Evolutionary conservation across 2,888 invertebrate genomes (phyloP).

Genomic region (Diadegma fenestrale): DNA sequence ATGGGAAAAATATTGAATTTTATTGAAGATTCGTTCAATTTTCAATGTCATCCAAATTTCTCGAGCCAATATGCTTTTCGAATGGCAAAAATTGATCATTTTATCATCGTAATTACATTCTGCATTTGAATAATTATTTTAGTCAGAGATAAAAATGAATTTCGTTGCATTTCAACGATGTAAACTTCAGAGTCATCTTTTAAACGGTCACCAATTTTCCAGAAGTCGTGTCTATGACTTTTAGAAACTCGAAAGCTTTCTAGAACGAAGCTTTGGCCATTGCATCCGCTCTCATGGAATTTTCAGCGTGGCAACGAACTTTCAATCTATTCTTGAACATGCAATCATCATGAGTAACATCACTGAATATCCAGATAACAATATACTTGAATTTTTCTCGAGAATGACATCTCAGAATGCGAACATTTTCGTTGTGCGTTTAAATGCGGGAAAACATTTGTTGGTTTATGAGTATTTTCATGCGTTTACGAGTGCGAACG

Average conservation of each 20-base stretch:
- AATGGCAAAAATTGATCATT: no score
- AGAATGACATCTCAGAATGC: neutral
- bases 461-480: conserved; percentile 15
- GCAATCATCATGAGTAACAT: conserved; percentile 7
- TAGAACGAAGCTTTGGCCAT: no score
- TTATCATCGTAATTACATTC: no score
- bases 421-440: neutral
- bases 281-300: neutral
- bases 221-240: neutral
- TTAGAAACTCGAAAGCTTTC: neutral
- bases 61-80: no score
- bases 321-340: neutral
- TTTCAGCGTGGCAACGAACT: neutral
- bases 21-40: no score
- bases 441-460: neutral
- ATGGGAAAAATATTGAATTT: no score
- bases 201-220: neutral
- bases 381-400: neutral
- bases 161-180: no score
- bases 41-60: no score
- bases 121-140: no score
- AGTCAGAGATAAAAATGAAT: no score
- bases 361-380: neutral
- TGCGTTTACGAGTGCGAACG: conserved; percentile 7
- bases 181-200: no score